A percentile compares a stretch with the other conserved stretches of the same genome.
Conservation (phyloP, 2,888 invertebrate species). For the Falcaria lacertinaria region DNA sequence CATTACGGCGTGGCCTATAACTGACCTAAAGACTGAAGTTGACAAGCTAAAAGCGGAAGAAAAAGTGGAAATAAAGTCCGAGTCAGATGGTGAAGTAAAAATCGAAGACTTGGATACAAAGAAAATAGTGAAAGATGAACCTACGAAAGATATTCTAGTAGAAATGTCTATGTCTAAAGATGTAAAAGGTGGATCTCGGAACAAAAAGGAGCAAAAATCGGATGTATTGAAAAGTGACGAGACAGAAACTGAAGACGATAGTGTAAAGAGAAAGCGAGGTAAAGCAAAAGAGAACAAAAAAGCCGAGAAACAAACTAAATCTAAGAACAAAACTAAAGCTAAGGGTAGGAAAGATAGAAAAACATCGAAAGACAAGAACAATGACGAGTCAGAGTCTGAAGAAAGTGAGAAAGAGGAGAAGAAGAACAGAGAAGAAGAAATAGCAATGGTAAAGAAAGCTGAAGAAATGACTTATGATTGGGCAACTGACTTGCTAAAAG, state of each 20-base stretch:
- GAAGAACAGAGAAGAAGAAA: conserved; percentile 78
- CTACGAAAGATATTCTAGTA: conserved; percentile 32
- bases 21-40: conserved; percentile 65
- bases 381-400: conserved; percentile 74
- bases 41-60: conserved; percentile 69
- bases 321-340: conserved; percentile 58
- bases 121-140: conserved; percentile 64
- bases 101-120: conserved; percentile 74
- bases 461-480: conserved; percentile 93
- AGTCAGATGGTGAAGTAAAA: conserved; percentile 76
- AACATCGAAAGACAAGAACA: conserved; percentile 74
- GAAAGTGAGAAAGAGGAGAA: conserved; percentile 80
- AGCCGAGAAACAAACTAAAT: conserved; percentile 45
- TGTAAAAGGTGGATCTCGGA: conserved; percentile 23
- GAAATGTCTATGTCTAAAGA: conserved; percentile 29
- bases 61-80: conserved; percentile 69
- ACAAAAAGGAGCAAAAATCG: conserved; percentile 31
- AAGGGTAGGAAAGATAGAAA: conserved; percentile 68
- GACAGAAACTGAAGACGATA: conserved; percentile 56
- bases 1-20: conserved; percentile 64
- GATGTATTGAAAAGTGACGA: conserved; percentile 42
- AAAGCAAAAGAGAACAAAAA: conserved; percentile 56
- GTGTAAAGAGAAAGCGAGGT: conserved; percentile 47
- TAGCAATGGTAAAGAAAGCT: conserved; percentile 82
- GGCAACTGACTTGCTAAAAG: conserved; percentile 90